Evolutionary conservation across 2,888 invertebrate species (phyloP).

Genomic region (Eristalinus sepulchralis): DNA sequence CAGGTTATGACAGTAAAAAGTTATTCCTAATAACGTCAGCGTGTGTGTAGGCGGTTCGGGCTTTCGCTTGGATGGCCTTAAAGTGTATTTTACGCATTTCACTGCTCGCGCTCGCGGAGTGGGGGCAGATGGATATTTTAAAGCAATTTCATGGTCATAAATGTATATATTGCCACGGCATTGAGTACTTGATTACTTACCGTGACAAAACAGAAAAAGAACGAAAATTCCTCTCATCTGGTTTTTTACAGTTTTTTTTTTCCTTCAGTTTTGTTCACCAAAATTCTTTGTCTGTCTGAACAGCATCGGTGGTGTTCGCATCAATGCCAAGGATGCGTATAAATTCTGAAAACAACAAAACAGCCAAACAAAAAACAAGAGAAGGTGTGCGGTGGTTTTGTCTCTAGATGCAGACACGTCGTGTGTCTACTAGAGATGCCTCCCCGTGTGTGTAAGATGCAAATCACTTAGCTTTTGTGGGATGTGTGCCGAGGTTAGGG

Average conservation of each 20-base stretch:
- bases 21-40: conserved; percentile 27
- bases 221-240: background rate
- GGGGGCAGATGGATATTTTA: conserved; percentile 38
- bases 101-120: background rate
- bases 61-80: background rate
- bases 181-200: conserved; percentile 29
- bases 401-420: background rate
- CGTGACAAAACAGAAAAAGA: background rate
- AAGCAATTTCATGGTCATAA: conserved; percentile 38
- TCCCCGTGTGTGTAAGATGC: background rate
- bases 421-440: no score
- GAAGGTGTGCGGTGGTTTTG: background rate
- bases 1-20: conserved; percentile 42
- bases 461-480: background rate
- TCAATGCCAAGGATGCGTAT: background rate
- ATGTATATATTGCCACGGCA: conserved; percentile 33
- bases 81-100: background rate
- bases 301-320: background rate
- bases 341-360: background rate
- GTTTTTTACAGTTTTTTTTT: background rate
- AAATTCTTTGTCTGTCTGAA: background rate
- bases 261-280: background rate
- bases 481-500: background rate
- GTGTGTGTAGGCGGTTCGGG: background rate
- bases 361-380: background rate